phyloP scores from a whole-genome alignment of 2,888 invertebrate genomes.

The Aquatica leii region DNA sequence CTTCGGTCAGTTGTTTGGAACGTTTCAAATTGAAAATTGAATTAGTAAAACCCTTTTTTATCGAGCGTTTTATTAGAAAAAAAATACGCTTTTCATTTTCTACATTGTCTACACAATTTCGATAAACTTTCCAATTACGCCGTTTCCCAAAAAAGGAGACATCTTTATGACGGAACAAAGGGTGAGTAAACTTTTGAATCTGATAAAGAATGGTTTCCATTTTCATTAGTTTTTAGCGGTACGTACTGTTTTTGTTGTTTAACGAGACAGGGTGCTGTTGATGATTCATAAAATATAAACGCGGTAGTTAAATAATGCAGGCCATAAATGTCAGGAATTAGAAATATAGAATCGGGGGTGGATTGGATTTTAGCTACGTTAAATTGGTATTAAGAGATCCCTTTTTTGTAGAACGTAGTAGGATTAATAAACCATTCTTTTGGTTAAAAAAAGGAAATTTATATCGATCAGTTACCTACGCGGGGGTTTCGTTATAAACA shows the following conservation, averaged over 20 bases:
- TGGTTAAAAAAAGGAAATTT: no score
- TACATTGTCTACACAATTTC: background rate
- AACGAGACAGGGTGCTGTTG: conserved; percentile 18
- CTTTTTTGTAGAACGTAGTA: background rate
- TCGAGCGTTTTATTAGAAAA: background rate
- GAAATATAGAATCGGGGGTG: conserved; percentile 49
- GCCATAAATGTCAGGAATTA: conserved; percentile 53
- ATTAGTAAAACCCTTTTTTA: conserved; percentile 19
- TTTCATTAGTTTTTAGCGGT: conserved; percentile 28
- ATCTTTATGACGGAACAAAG: conserved; percentile 30
- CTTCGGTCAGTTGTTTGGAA: conserved; percentile 24
- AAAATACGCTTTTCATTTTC: background rate
- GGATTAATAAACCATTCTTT: background rate
- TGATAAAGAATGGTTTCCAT: conserved; percentile 31
- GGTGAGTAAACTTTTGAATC: conserved; percentile 34
- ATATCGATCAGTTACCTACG: background rate
- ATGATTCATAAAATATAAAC: conserved; percentile 36
- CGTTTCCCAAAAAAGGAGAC: conserved; percentile 10
- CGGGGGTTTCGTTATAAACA: conserved; percentile 3
- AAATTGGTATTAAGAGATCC: conserved; percentile 36
- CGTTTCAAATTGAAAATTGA: conserved; percentile 23
- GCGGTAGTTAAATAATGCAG: conserved; percentile 48
- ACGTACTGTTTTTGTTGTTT: conserved; percentile 21
- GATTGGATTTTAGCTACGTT: conserved; percentile 23
- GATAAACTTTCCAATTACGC: background rate